These are phyloP conservation scores for Callimorpha dominula DNA, from an alignment of 2,888 invertebrate genomes.

Conservation along the genomic window DNA sequence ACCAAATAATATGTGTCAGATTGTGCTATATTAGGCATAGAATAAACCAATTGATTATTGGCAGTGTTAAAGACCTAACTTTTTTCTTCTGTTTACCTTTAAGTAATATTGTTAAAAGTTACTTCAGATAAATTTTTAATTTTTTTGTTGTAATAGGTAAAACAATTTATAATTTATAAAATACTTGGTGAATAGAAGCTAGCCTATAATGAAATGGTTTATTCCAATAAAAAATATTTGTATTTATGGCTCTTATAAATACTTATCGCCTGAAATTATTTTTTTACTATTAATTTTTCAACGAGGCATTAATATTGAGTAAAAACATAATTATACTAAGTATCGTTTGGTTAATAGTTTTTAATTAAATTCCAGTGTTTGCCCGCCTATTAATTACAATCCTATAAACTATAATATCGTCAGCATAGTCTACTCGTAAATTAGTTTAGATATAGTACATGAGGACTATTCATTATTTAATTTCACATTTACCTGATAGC, in stretches of 20 bases:
- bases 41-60: slow-evolving; percentile 36
- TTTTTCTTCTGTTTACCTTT: background rate
- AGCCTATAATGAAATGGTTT: slow-evolving; percentile 25
- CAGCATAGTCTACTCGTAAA: slow-evolving; percentile 33
- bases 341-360: slow-evolving; percentile 32
- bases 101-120: background rate
- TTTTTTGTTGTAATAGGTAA: background rate
- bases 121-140: background rate
- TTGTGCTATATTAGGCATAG: slow-evolving; percentile 40
- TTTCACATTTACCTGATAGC: background rate
- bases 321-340: slow-evolving; percentile 32
- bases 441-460: slow-evolving; percentile 19
- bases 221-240: slow-evolving; percentile 19
- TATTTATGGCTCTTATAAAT: slow-evolving; percentile 16
- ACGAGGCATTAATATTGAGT: slow-evolving; percentile 22
- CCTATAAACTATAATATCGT: slow-evolving; percentile 22
- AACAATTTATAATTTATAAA: background rate
- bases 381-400: slow-evolving; percentile 55
- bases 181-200: background rate
- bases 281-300: slow-evolving; percentile 28
- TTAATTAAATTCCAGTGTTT: slow-evolving; percentile 54
- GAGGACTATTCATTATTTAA: slow-evolving; percentile 15
- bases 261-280: slow-evolving; percentile 17
- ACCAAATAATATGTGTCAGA: slow-evolving; percentile 50
- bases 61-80: slow-evolving; percentile 8